Evolutionary conservation across 37 sponge, comb jelly and placozoan species (phyloP).

Genomic region (Halichondria panicea): DNA sequence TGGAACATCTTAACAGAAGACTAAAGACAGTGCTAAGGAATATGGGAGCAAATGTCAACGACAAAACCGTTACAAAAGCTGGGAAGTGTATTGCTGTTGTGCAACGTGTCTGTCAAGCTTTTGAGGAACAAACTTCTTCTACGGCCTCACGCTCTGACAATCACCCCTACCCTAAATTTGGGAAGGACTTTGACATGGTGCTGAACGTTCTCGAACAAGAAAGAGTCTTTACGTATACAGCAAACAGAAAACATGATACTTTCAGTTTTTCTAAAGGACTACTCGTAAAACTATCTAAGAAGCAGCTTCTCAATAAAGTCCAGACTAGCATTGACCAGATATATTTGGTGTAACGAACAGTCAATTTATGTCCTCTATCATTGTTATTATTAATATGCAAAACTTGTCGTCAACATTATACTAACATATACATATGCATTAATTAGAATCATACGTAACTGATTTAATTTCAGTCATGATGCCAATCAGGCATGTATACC

Average conservation of each 20-base stretch:
- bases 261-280: constrained; percentile 16
- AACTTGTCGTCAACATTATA: too few relatives aligned
- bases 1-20: constrained; percentile 21
- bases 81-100: constrained; percentile 13
- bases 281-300: neutral
- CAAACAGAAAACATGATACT: constrained; percentile 1
- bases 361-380: neutral
- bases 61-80: constrained; percentile 9
- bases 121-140: constrained; percentile 9
- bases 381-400: neutral
- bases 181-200: constrained; percentile 1
- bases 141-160: constrained; percentile 2
- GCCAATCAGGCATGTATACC: neutral
- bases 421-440: neutral
- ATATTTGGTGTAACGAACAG: neutral
- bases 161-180: constrained; percentile 8
- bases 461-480: neutral
- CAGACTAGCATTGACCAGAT: constrained; percentile 13
- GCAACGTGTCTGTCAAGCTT: constrained; percentile 9
- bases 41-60: constrained; percentile 23
- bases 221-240: constrained; percentile 1
- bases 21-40: constrained; percentile 11
- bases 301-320: constrained; percentile 5
- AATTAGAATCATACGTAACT: neutral
- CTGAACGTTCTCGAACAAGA: constrained; percentile 4